A percentile compares a stretch with the other conserved stretches of the same genome.
Conservation (phyloP, 2,888 invertebrate species). For the Glaucopsyche alexis region DNA sequence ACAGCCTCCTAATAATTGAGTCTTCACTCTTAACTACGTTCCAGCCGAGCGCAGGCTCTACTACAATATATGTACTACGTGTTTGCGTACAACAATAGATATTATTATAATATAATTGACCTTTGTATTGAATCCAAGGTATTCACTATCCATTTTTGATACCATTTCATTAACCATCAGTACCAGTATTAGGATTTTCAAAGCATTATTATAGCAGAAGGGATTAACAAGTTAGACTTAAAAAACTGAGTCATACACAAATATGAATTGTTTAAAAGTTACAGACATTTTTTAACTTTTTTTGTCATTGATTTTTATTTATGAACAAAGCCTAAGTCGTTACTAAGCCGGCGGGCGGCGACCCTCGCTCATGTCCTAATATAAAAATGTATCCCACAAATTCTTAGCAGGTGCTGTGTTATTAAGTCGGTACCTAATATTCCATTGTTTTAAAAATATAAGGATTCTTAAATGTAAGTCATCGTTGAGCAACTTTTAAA, state of each 20-base stretch:
- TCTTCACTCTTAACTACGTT: slow-evolving; percentile 42
- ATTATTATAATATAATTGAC: too few relatives aligned
- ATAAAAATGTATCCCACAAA: background rate
- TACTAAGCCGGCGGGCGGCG: slow-evolving; percentile 19
- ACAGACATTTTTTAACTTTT: background rate
- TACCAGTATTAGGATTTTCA: too few relatives aligned
- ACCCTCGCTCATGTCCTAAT: slow-evolving; percentile 4
- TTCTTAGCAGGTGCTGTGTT: slow-evolving; percentile 16
- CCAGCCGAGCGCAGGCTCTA: slow-evolving; percentile 18
- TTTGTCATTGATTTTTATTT: slow-evolving; percentile 29
- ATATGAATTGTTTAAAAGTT: background rate
- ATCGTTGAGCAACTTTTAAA: slow-evolving; percentile 4
- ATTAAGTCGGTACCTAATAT: background rate
- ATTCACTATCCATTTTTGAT: too few relatives aligned
- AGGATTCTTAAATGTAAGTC: slow-evolving; percentile 24
- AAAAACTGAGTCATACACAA: background rate
- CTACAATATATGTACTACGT: background rate
- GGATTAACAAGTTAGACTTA: background rate
- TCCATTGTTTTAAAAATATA: slow-evolving; percentile 19
- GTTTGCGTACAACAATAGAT: too few relatives aligned
- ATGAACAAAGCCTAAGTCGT: slow-evolving; percentile 35
- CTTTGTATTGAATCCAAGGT: too few relatives aligned
- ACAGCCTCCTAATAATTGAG: slow-evolving; percentile 46
- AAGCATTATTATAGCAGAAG: background rate
- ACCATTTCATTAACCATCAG: too few relatives aligned